Base-by-base conservation (phyloP, 2,888 invertebrate genomes). In the Muschampia staudingeri region DNA sequence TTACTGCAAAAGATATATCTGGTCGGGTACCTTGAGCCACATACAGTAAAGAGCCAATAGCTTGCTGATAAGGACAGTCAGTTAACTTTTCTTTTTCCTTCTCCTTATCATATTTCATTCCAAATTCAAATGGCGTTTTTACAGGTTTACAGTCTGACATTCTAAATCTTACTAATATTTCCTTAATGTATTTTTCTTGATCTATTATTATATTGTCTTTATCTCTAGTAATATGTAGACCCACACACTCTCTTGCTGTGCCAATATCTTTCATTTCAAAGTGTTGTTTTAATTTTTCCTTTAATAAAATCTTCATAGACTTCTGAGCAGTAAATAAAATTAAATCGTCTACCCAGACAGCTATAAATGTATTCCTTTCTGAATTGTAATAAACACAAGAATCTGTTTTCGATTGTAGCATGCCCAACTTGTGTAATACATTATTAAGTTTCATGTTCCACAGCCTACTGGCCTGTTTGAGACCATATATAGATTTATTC, bases 271-370 rank as follows among this genome's bases (percentile, higher is more conserved):
- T 83, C 81, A 84, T 84, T 52, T 78, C 61, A 37, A 80, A 82
- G 37, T 82, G 19, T 16, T 9, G 16, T 48, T 69, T 69, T 37
- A 77, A 48, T 48, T 77, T 67, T 7, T 77, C 69, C n/a, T 78
- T 86, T 78, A 81, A 70, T 44, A 40, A 69, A 34, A 75, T 71
- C 16, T 44, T 44, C 12, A 11, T 76, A 37, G n/a, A 7, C 72
- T 19, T 12, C 75, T 87, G 7, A 16, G 78, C 14, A 44, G 77
- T 78, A 37, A 70, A 82, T 44, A 86, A 3, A 7, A 86, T 67
- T 70, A 88, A 34, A 61, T 87, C 87, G 83, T 87, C 87, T 2
- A 88, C 87, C 84, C 84, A 87, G 0, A 86, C 77, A 7, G 86
- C 86, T 77, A 88, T 82, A 69, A 72, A 72, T 19, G 30, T 72